Evolutionary conservation across 2,797 vertebrate genomes (phyloP).

Genomic region (Chelon auratus): DNA sequence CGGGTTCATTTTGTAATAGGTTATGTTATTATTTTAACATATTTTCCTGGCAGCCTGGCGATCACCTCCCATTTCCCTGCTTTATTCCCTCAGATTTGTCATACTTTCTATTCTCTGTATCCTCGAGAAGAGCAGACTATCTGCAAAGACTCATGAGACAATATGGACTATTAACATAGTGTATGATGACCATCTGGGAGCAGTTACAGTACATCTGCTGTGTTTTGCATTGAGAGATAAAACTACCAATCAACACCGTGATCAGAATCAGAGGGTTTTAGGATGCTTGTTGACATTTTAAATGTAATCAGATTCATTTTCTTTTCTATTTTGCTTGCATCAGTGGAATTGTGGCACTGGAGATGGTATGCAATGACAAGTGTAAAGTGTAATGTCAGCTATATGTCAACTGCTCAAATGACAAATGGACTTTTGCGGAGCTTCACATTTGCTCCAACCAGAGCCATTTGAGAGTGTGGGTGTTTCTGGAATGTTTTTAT

Average conservation of each 20-base stretch:
- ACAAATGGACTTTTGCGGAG: no score
- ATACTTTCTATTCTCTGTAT: not conserved
- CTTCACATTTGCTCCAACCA: no score
- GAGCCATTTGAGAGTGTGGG: no score
- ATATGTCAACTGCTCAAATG: no score
- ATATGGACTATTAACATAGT: no score
- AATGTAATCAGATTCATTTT: no score
- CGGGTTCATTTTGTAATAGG: constrained; percentile 16
- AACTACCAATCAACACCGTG: no score
- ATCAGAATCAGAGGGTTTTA: not conserved
- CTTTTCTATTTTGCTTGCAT: no score
- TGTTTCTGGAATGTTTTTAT: no score
- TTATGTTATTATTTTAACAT: constrained; percentile 13
- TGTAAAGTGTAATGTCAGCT: not conserved
- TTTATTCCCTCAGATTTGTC: constrained; percentile 3
- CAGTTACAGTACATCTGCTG: no score
- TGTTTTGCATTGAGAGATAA: no score
- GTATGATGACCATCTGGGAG: not conserved
- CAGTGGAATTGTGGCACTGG: no score
- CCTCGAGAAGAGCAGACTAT: not conserved
- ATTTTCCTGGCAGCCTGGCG: constrained; percentile 12
- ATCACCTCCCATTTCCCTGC: constrained; percentile 7
- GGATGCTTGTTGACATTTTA: not conserved
- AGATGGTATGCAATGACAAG: not conserved
- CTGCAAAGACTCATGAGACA: not conserved